Evolutionary conservation across 2,113 vertebrate species (phyloP).

Genomic region (Ginglymostoma cirratum): DNA sequence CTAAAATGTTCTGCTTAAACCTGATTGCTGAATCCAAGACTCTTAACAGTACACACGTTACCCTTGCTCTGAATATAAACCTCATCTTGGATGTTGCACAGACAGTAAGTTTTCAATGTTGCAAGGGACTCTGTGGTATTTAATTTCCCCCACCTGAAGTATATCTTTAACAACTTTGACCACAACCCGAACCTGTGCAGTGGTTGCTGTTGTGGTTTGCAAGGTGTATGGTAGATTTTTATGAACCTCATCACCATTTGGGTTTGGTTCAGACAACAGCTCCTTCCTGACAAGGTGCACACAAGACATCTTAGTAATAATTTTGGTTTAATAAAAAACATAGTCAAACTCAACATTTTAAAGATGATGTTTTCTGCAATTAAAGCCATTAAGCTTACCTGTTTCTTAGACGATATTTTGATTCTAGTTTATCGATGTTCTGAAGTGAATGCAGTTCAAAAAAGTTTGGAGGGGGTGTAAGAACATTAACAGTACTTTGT

Average conservation of each 20-base stretch:
- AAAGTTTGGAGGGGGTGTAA: neutral
- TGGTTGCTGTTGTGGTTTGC: conserved; percentile 45
- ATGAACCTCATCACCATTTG: neutral
- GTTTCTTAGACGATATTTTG: neutral
- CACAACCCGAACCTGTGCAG: conserved; percentile 43
- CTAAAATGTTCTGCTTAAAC: neutral
- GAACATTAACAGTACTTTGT: neutral
- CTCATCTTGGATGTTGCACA: neutral
- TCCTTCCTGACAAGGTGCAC: conserved; percentile 28
- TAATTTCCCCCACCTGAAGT: conserved; percentile 46
- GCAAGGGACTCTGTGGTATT: conserved; percentile 40
- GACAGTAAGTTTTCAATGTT: neutral
- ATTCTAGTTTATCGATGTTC: neutral
- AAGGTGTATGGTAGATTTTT: conserved; percentile 36
- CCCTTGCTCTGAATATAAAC: conserved; percentile 8
- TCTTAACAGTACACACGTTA: neutral
- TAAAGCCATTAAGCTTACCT: neutral
- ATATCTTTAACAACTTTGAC: conserved; percentile 44
- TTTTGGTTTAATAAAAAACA: conserved; percentile 1
- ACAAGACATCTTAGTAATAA: neutral
- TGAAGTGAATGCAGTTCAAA: neutral
- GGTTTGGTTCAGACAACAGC: conserved; percentile 8
- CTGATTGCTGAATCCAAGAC: neutral
- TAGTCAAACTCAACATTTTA: neutral
- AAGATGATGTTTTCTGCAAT: neutral